Base-by-base conservation (phyloP, 2,797 vertebrate species). In the Mus minutoides region DNA sequence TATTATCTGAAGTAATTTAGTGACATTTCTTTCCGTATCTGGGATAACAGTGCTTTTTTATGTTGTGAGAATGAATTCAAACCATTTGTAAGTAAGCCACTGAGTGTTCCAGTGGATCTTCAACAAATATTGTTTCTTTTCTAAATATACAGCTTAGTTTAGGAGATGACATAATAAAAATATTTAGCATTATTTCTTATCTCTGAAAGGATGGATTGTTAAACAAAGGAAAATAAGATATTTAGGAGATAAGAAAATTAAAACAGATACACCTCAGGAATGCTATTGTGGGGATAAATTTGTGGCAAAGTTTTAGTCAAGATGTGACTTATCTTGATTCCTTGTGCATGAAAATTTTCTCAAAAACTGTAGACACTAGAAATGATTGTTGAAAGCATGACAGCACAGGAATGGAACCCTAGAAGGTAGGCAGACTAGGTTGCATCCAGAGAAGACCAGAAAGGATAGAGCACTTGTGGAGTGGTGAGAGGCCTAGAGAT, bases 71-170 rank as follows among this genome's bases (percentile, higher is more conserved):
- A 88, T 73, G 69, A 93, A 90, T 67, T 71, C 9, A 86, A 94
- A 71, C n/a, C 69, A 5, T n/a, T 40, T 37, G 4, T 93, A 86
- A 93, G 29, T 37, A 85, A 78, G 49, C 13, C 52, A 93, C 5
- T 11, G 21, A n/a, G 37, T 86, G 37, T 9, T 46, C 69, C 29
- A 83, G 29, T 78, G 40, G 29, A 29, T 77, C 13, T 9, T 94
- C 92, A 84, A 71, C 79, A 93, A 88, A 64, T 54, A 89, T 69
- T 6, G 86, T 71, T 93, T 96, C 13, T 31, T 95, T 95, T 93
- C 56, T 92, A 95, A 95, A 94, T 75, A 21, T 88, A 31, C 22
- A 93, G 73, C 79, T 84, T 46, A 76, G 83, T 49, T 95, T 93
- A 89, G 83, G 22, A 6, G 26, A 90, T 58, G 22, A 5, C 62